A percentile compares a stretch with the other conserved stretches of the same genome.
Evolutionary conservation across 1,140 invertebrate species (phyloP).

Genomic region (Philotrypesis tridentata): DNA sequence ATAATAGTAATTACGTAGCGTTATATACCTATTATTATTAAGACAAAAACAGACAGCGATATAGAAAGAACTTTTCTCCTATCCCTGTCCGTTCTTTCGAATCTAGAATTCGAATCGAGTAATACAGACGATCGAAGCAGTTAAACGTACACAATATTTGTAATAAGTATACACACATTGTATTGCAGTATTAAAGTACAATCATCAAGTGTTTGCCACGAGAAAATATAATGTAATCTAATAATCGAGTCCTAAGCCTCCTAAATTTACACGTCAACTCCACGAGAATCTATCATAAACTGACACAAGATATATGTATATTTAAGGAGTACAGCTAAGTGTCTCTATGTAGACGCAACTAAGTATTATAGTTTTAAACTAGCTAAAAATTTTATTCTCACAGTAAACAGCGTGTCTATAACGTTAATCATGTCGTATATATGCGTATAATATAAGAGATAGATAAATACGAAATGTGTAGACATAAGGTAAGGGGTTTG

Average conservation of each 20-base stretch:
- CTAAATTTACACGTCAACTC: conserved; percentile 16
- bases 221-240: neutral
- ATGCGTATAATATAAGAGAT: neutral
- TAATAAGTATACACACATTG: too few species aligned
- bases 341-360: conserved; percentile 45
- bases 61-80: neutral
- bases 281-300: conserved; percentile 13
- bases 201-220: neutral
- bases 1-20: neutral
- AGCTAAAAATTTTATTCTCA: conserved; percentile 29
- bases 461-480: neutral
- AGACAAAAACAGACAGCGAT: conserved; percentile 27
- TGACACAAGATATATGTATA: conserved; percentile 8
- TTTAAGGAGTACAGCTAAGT: neutral
- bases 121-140: neutral
- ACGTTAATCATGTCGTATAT: neutral
- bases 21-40: neutral
- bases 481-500: neutral
- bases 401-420: neutral
- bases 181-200: conserved; percentile 16
- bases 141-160: conserved; percentile 26
- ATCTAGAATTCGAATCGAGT: conserved; percentile 7
- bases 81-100: conserved; percentile 22
- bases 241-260: conserved; percentile 25
- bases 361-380: conserved; percentile 36